Percentiles rank a stretch among this genome's conserved stretches.
These are phyloP conservation scores for Parasteatoda tepidariorum DNA, from an alignment of 1,140 invertebrate genomes.

Conservation along the genomic window DNA sequence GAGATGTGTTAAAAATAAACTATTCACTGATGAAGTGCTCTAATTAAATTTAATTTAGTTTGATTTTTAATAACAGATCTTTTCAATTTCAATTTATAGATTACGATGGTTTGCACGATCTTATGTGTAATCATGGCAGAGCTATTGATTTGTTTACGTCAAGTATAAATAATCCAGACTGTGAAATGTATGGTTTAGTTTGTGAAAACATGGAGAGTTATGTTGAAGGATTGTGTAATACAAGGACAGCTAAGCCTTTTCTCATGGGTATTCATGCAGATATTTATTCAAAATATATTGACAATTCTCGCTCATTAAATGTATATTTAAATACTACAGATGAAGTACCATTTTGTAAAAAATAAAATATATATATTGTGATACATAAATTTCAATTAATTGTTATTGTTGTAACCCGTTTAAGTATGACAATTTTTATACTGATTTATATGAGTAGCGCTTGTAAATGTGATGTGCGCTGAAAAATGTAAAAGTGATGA, in stretches of 20 bases:
- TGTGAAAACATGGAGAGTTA: slow-evolving; percentile 25
- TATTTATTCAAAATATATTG: neutral
- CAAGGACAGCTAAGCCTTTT: neutral
- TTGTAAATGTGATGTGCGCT: too few species aligned
- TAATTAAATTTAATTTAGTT: too few species aligned
- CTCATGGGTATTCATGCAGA: slow-evolving; percentile 9
- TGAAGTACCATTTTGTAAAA: neutral
- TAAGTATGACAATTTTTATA: too few species aligned
- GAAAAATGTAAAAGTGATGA: too few species aligned
- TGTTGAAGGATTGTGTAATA: neutral
- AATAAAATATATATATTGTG: too few species aligned
- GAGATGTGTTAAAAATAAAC: too few species aligned
- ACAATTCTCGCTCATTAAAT: neutral
- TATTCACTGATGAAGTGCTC: too few species aligned
- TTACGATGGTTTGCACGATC: slow-evolving; percentile 15
- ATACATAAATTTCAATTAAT: too few species aligned
- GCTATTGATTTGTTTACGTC: slow-evolving; percentile 74
- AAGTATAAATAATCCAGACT: neutral
- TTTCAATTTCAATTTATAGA: slow-evolving; percentile 9
- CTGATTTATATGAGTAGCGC: too few species aligned
- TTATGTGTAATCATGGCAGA: slow-evolving; percentile 81
- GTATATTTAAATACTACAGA: slow-evolving; percentile 33
- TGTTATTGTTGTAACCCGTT: too few species aligned
- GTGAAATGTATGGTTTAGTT: neutral
- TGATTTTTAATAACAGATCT: too few species aligned